Conservation (phyloP, 2,888 invertebrate genomes). For the Leucophenga montana region DNA sequence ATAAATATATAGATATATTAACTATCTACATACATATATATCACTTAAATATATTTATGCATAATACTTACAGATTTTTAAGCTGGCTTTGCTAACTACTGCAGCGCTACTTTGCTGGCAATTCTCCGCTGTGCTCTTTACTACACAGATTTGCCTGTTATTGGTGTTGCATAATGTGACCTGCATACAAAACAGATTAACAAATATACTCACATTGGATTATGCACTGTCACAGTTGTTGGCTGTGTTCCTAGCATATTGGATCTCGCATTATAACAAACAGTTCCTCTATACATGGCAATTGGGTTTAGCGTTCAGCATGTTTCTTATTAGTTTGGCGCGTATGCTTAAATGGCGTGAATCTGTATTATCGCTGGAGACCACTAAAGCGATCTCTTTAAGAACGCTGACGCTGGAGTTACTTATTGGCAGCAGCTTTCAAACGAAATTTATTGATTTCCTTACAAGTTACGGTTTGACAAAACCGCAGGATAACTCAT, state of each 20-base stretch:
- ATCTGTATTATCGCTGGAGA: constrained; percentile 43
- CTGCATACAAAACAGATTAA: constrained; percentile 74
- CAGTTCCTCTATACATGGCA: constrained; percentile 71
- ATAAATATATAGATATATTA: not conserved
- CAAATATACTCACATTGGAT: constrained; percentile 66
- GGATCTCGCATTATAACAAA: constrained; percentile 67
- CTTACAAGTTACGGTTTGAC: constrained; percentile 63
- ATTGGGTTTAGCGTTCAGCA: constrained; percentile 64
- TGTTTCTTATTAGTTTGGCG: constrained; percentile 61
- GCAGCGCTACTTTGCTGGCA: constrained; percentile 79
- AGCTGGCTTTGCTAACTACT: constrained; percentile 68
- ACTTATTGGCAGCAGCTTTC: constrained; percentile 63
- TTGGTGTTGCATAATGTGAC: constrained; percentile 80
- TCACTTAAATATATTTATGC: constrained; percentile 10
- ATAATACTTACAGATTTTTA: constrained; percentile 58
- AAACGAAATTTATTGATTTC: constrained; percentile 65
- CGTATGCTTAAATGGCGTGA: constrained; percentile 52
- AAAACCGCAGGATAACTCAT: constrained; percentile 61
- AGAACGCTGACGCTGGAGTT: constrained; percentile 64
- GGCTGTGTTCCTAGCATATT: constrained; percentile 66
- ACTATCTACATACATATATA: too few relatives aligned
- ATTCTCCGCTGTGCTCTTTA: constrained; percentile 79
- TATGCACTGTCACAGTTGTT: constrained; percentile 69
- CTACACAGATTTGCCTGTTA: constrained; percentile 83
- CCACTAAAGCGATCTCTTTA: constrained; percentile 52